Percentiles rank a stretch among this genome's conserved stretches.
Conservation (phyloP, 2,797 vertebrate species). For the Sciurus carolinensis region DNA sequence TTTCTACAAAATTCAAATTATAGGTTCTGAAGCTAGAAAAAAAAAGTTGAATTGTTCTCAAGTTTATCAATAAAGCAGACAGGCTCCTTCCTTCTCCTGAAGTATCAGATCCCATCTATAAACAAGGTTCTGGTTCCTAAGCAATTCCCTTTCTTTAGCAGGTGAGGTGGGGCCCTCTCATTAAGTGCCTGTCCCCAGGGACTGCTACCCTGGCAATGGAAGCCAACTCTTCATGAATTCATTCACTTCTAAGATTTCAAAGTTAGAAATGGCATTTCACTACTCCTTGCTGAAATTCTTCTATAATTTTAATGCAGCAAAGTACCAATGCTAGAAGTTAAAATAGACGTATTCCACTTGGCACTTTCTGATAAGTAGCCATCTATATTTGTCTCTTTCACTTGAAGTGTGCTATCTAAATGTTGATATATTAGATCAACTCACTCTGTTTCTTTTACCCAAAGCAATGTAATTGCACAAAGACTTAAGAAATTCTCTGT, state of each 20-base stretch:
- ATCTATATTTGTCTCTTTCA: neutral
- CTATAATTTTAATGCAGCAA: neutral
- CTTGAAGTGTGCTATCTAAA: neutral
- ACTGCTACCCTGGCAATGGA: neutral
- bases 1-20: neutral
- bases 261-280: neutral
- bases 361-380: neutral
- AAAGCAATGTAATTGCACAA: neutral
- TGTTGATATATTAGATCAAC: neutral
- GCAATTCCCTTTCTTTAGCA: neutral
- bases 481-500: neutral
- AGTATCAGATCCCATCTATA: neutral
- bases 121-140: neutral
- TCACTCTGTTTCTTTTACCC: neutral
- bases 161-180: neutral
- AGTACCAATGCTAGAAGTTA: neutral
- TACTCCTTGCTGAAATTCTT: neutral
- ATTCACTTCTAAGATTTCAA: neutral
- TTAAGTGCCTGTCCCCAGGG: rapidly evolving
- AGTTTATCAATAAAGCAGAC: neutral
- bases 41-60: neutral
- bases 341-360: neutral
- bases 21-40: neutral
- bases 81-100: rapidly evolving
- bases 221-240: neutral